phyloP scores from a whole-genome alignment of 2,113 vertebrate species.

The Chamaetylas fuelleborni region DNA sequence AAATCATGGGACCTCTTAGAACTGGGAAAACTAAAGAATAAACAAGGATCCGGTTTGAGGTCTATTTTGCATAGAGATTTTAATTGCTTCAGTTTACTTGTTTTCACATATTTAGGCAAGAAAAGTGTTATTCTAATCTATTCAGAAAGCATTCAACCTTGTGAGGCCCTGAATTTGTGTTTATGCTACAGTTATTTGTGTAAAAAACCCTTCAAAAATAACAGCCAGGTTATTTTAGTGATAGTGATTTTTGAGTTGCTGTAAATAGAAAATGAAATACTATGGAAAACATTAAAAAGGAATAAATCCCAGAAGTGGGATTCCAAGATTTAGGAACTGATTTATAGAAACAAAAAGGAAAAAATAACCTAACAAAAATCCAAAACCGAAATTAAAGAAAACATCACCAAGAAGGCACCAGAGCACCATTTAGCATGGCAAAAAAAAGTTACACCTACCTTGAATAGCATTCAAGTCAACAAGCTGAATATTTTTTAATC shows the following conservation, averaged over 20 bases:
- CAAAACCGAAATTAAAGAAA: neutral
- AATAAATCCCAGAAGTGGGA: neutral
- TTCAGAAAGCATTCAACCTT: neutral
- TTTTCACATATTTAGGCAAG: neutral
- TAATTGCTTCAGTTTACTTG: neutral
- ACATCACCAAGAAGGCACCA: neutral
- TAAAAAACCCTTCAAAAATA: neutral
- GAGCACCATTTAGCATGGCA: neutral
- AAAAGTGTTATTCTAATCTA: neutral
- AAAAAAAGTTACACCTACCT: neutral
- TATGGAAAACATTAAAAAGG: neutral
- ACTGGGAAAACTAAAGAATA: neutral
- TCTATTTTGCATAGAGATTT: neutral
- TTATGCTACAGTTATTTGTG: neutral
- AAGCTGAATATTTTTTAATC: neutral
- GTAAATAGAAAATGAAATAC: neutral
- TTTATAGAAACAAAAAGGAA: neutral
- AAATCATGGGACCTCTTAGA: neutral
- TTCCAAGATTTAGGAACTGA: neutral
- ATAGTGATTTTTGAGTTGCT: neutral
- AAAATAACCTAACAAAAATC: neutral
- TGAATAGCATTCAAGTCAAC: neutral
- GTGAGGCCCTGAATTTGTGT: neutral
- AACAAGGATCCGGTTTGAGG: neutral
- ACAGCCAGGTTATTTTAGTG: neutral